These are phyloP conservation scores for Dendrocopos noguchii DNA, from an alignment of 2,113 vertebrate genomes.

Conservation along the genomic window DNA sequence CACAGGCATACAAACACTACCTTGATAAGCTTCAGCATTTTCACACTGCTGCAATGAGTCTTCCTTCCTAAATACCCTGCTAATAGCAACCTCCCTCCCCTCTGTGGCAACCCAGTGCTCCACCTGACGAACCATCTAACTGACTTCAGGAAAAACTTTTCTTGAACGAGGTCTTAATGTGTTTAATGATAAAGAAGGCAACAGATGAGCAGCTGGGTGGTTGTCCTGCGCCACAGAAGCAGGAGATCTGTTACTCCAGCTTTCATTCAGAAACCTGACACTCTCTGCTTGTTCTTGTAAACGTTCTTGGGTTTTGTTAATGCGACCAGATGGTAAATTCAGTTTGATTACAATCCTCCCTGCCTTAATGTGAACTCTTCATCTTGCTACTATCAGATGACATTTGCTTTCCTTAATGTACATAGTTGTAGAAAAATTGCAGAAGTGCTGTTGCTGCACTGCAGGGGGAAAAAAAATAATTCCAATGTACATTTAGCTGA, in stretches of 20 bases:
- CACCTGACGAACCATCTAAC: neutral
- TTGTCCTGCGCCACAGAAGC: conserved; percentile 1
- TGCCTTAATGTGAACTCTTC: conserved; percentile 53
- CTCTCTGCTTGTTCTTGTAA: neutral
- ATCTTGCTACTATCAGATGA: conserved; percentile 69
- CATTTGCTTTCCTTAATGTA: conserved; percentile 79
- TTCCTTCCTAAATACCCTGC: neutral
- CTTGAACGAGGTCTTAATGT: neutral
- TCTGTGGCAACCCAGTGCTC: neutral
- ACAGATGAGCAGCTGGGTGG: neutral
- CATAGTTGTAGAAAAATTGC: conserved; percentile 72
- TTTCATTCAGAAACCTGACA: conserved; percentile 55
- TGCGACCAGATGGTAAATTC: conserved; percentile 68
- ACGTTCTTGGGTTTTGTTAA: conserved; percentile 52
- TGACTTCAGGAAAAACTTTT: neutral
- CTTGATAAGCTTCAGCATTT: neutral
- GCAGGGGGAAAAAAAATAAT: conserved; percentile 68
- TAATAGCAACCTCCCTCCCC: neutral
- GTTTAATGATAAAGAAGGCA: neutral
- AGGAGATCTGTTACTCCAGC: conserved; percentile 36
- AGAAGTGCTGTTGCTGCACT: conserved; percentile 69
- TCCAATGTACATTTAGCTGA: conserved; percentile 81
- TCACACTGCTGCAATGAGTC: neutral
- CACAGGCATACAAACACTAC: neutral
- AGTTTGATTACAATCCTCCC: conserved; percentile 72